A percentile compares a stretch with the other conserved stretches of the same genome.
Evolutionary conservation across 2,888 invertebrate genomes (phyloP).

Genomic region (Spilarctia lutea): DNA sequence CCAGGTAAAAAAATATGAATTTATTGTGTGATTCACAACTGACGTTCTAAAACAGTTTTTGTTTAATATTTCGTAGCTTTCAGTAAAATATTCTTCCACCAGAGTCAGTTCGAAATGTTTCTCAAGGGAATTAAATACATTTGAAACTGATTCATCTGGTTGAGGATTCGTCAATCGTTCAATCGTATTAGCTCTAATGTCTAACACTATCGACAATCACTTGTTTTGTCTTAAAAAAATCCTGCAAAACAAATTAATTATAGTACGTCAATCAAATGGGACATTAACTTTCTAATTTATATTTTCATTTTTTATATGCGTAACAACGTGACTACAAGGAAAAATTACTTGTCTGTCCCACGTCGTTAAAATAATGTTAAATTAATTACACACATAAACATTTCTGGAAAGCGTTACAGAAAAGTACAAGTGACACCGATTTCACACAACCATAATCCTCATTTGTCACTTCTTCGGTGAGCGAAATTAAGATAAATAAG

Average conservation of each 20-base stretch:
- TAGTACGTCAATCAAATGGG: conserved; percentile 31
- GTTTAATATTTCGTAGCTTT: conserved; percentile 31
- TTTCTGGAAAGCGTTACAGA: conserved; percentile 56
- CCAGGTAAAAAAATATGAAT: not conserved
- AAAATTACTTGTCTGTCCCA: conserved; percentile 34
- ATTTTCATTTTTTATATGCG: conserved; percentile 35
- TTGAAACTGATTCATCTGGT: conserved; percentile 65
- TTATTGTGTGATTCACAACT: not conserved
- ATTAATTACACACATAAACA: conserved; percentile 53
- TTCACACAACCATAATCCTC: conserved; percentile 71
- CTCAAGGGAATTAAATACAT: conserved; percentile 58
- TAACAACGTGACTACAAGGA: conserved; percentile 39
- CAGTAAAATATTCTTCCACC: conserved; percentile 40
- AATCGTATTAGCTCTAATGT: conserved; percentile 46
- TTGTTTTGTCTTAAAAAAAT: not conserved
- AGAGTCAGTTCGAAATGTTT: conserved; percentile 53
- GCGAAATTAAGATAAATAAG: conserved; percentile 84
- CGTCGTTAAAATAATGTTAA: conserved; percentile 43
- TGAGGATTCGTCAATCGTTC: conserved; percentile 55
- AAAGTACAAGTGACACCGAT: conserved; percentile 65
- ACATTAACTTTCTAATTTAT: conserved; percentile 40
- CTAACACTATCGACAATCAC: conserved; percentile 20
- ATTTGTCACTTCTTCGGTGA: conserved; percentile 79
- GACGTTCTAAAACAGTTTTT: not conserved
- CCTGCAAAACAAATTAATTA: conserved; percentile 4